Base-by-base conservation (phyloP, 37 sponge, comb jelly and placozoan species). In the Dysidea cf. avara region DNA sequence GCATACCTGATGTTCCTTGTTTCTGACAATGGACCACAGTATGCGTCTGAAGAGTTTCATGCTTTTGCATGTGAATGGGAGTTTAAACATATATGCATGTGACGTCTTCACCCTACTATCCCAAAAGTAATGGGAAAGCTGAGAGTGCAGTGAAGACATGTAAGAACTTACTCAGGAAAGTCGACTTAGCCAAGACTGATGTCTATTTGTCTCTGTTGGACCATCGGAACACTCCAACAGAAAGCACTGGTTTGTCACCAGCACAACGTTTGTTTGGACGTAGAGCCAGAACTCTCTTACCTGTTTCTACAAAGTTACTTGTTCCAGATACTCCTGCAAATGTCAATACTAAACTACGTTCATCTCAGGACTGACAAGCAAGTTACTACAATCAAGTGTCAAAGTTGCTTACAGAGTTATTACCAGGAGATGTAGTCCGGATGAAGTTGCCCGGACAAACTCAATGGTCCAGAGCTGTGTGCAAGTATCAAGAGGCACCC, bases 191-290 rank as follows among this genome's bases (percentile, higher is more conserved):
- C 25, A 63, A 39, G 2, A 52, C 48, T 26, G 68, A 70, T 3
- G 80, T 61, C 7, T 84, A 61, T 46, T 16, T 49, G 7, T 81
- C 79, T 22, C 67, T 84, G 17, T 33, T 84, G 35, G 85, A 84
- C 35, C 77, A 71, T 71, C 63, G 85, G 14, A 84, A 84, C 51
- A 84, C 72, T 16, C 85, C 66, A 2, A 53, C 85, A 46, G 79
- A 70, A 39, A 71, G 78, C 1, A 36, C 76, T 11, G 79, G 51
- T 24, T 37, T 73, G 35, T 66, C 66, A 35, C 86, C 86, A 40
- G 65, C 80, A 43, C 85, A 84, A 48, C 70, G 78, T 28, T 71
- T 84, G 13, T 33, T 85, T 0, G 74, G 80, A 9, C 66, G 80
- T 33, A 47, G 83, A 0, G 58, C 61, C 48, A 64, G 39, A 28